phyloP scores from a whole-genome alignment of 2,888 invertebrate species.

The Drepanosiphum platanoidis region DNA sequence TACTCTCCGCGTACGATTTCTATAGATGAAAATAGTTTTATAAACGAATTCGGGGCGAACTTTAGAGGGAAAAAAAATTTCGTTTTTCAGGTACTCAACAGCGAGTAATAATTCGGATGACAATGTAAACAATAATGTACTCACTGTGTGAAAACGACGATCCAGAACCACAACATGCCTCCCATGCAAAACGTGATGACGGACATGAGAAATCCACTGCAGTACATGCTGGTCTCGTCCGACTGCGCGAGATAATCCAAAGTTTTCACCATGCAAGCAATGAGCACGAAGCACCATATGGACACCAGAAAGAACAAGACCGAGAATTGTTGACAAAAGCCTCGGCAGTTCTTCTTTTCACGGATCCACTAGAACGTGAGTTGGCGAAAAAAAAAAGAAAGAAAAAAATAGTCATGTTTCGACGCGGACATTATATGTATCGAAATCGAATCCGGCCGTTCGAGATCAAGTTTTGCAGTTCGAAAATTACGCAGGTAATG shows the following conservation, averaged over 20 bases:
- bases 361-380: slow-evolving; percentile 7
- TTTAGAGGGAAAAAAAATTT: too few species aligned
- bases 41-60: too few species aligned
- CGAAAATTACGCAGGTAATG: too few species aligned
- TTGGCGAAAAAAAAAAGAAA: background rate
- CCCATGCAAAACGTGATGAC: slow-evolving; percentile 37
- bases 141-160: slow-evolving; percentile 7
- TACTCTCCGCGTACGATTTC: too few species aligned
- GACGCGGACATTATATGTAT: background rate
- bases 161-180: slow-evolving; percentile 39
- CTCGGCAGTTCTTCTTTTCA: slow-evolving; percentile 10
- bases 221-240: background rate
- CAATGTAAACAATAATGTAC: background rate
- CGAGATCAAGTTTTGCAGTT: too few species aligned
- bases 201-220: slow-evolving; percentile 14
- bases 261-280: slow-evolving; percentile 5
- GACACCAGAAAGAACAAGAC: background rate
- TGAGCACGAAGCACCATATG: slow-evolving; percentile 23
- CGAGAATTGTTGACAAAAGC: background rate
- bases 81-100: too few species aligned
- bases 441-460: background rate
- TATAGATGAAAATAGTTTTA: too few species aligned
- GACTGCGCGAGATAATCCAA: background rate
- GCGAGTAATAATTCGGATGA: too few species aligned
- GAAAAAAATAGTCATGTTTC: background rate